Percentiles rank a stretch among this genome's conserved stretches.
Conservation (phyloP, 2,797 vertebrate genomes). For the Orestias chungarensis region DNA sequence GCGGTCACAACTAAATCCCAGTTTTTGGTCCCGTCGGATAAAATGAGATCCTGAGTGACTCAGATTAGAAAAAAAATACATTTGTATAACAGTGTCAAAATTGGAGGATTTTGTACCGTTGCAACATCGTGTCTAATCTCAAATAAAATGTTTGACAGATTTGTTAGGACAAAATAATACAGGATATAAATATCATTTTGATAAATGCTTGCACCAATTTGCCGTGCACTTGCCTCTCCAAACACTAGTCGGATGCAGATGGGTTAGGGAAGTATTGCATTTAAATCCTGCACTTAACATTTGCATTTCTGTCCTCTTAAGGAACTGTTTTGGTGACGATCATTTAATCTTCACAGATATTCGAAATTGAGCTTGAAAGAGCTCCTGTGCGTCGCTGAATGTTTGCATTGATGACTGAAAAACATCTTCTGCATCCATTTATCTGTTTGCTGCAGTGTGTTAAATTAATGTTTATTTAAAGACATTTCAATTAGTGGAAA, state of each 20-base stretch:
- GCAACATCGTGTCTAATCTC: slow-evolving; percentile 28
- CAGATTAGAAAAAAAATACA: slow-evolving; percentile 19
- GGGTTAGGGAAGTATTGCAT: too few relatives aligned
- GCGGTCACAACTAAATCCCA: not conserved
- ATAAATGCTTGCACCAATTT: slow-evolving; percentile 22
- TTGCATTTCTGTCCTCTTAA: not conserved
- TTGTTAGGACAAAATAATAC: not conserved
- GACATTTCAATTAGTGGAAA: too few relatives aligned
- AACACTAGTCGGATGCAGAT: not conserved
- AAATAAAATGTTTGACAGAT: not conserved
- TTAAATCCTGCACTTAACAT: too few relatives aligned
- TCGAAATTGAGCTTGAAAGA: too few relatives aligned
- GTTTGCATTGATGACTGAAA: too few relatives aligned
- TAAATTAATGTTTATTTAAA: too few relatives aligned
- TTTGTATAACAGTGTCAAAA: not conserved
- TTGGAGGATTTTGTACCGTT: not conserved
- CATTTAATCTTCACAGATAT: too few relatives aligned
- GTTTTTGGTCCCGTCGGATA: slow-evolving; percentile 8
- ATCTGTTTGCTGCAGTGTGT: too few relatives aligned
- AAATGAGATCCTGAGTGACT: slow-evolving; percentile 28
- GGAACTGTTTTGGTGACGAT: not conserved
- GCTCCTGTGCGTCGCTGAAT: too few relatives aligned
- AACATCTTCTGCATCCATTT: too few relatives aligned
- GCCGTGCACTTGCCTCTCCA: not conserved
- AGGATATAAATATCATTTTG: slow-evolving; percentile 18